Conservation (phyloP, 1,140 invertebrate species). For the Cotesia glomerata region DNA sequence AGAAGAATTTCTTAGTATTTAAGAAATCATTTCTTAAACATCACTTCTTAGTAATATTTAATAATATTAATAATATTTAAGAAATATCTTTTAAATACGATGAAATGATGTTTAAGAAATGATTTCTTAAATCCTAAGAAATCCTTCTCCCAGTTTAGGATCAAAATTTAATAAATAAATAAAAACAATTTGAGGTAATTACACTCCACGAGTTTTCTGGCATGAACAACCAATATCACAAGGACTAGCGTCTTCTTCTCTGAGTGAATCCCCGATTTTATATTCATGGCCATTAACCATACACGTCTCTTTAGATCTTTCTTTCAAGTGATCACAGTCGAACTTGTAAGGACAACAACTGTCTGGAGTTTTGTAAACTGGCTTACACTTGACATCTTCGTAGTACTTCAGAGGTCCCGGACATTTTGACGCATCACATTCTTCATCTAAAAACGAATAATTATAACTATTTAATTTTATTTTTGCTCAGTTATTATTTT, state of each 20-base stretch:
- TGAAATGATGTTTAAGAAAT: no score
- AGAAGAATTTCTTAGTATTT: no score
- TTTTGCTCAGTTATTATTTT: neutral
- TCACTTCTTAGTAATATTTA: no score
- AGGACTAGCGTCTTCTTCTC: slow-evolving; percentile 19
- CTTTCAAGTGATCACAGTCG: slow-evolving; percentile 27
- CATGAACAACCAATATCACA: slow-evolving; percentile 28
- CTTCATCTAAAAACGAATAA: no score
- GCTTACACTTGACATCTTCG: slow-evolving; percentile 9
- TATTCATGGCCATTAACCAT: slow-evolving; percentile 16
- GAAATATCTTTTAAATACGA: no score
- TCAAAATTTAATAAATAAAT: no score
- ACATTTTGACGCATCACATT: slow-evolving; percentile 25
- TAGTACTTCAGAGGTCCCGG: slow-evolving; percentile 27
- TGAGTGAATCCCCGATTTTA: slow-evolving; percentile 15
- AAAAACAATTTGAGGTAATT: neutral
- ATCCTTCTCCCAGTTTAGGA: no score
- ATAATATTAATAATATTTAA: no score
- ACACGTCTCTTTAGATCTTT: slow-evolving; percentile 7
- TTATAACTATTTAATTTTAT: no score
- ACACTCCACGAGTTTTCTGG: neutral
- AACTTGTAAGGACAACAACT: slow-evolving; percentile 30
- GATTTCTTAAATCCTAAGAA: no score
- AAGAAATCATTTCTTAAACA: no score
- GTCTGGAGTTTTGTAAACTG: slow-evolving; percentile 16